Base-by-base conservation (phyloP, 2,888 invertebrate genomes). In the Nebria brevicollis region DNA sequence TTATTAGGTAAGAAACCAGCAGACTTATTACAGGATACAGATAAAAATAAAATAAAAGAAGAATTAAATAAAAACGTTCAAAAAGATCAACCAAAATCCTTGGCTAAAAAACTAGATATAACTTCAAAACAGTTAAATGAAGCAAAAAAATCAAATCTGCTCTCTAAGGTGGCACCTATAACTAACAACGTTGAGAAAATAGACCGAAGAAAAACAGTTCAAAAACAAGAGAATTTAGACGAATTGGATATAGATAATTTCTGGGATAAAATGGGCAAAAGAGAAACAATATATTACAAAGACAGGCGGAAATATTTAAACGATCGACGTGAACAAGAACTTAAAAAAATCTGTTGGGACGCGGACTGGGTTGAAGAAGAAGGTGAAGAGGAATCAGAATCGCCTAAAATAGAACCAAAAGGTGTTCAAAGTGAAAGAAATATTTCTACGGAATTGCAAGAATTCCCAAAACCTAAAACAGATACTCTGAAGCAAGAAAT, bases 211-310 rank as follows among this genome's bases (percentile, higher is more conserved):
- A 73, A 41, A 73, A 26, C 26, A n/a, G 41, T 80, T 41, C 75
- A 70, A 70, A 79, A 76, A 77, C 79, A 82, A 68, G 42, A 76
- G n/a, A 66, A 26, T 43, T 25, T 75, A 8, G 84, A 85, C 65
- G 85, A 84, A 34, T 72, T 81, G 77, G 90, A 90, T 1, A 89
- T 89, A 83, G 90, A 90, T 11, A 92, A 93, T 86, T 94, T 94
- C 88, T 94, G 94, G 94, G 91, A 91, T 41, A 91, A 90, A 88
- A 92, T 94, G 83, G 93, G 92, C 4, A 91, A 92, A 84, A 89
- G 94, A 82, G 94, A 94, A 88, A 93, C 93, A n/a, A 88, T 93
- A 68, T 92, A 93, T 85, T 90, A 92, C 86, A 88, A 88, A 77
- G 91, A 92, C 85, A 90, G 93, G 82, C 92, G 91, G 85, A 90